A percentile compares a stretch with the other conserved stretches of the same genome.
Conservation (phyloP, 2,113 vertebrate genomes). For the Sinocyclocheilus grahami region DNA sequence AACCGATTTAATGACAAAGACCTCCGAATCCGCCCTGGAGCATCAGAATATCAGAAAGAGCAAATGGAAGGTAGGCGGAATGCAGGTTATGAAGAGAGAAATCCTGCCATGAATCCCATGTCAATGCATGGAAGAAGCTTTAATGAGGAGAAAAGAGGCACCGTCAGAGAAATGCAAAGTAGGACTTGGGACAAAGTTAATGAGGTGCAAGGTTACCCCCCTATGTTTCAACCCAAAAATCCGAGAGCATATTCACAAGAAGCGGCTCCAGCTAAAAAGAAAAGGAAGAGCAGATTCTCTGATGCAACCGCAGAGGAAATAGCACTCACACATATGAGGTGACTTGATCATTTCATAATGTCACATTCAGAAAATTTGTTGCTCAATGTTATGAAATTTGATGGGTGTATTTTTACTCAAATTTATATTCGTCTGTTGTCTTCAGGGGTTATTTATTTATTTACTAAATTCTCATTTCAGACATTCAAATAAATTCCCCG, state of each 20-base stretch:
- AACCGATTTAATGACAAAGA: conserved; percentile 25
- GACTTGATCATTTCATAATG: conserved; percentile 28
- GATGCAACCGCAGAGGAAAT: conserved; percentile 71
- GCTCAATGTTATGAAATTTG: neutral
- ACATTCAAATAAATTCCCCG: neutral
- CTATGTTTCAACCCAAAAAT: conserved; percentile 28
- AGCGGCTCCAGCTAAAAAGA: conserved; percentile 53
- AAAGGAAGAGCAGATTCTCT: conserved; percentile 73
- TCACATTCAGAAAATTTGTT: neutral
- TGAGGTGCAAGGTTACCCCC: conserved; percentile 62
- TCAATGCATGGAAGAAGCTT: conserved; percentile 4
- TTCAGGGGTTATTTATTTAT: too few relatives aligned
- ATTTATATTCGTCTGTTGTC: neutral
- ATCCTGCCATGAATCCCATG: conserved; percentile 24
- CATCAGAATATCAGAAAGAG: conserved; percentile 2
- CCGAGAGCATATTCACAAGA: neutral
- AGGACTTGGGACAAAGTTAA: conserved; percentile 29
- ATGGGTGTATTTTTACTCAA: neutral
- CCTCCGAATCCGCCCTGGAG: neutral
- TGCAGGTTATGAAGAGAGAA: neutral
- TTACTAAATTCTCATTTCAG: neutral
- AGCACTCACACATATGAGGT: conserved; percentile 61
- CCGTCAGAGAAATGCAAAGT: conserved; percentile 11
- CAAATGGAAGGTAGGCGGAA: conserved; percentile 2
- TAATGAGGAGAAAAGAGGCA: conserved; percentile 24